Evolutionary conservation across 2,797 vertebrate species (phyloP).

Genomic region (Chaetophractus vellerosus): DNA sequence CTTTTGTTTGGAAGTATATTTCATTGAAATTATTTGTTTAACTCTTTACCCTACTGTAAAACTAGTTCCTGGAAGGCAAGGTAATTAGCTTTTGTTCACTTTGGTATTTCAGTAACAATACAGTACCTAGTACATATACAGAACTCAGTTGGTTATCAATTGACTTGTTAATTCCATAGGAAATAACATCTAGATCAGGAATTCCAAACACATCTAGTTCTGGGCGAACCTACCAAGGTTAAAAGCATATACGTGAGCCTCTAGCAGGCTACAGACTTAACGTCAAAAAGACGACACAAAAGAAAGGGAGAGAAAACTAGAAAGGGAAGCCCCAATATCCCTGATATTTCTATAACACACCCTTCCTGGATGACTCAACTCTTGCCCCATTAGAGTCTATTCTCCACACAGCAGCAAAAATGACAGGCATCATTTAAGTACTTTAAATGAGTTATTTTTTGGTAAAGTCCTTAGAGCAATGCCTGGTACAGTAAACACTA

Average conservation of each 20-base stretch:
- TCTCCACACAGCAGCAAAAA: background rate
- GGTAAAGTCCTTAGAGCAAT: conserved; percentile 30
- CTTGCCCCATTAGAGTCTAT: background rate
- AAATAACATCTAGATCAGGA: background rate
- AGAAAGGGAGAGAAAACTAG: background rate
- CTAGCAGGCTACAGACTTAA: background rate
- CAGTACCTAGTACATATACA: background rate
- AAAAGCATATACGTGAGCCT: background rate
- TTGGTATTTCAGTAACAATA: background rate
- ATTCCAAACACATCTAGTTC: background rate
- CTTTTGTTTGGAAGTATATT: background rate
- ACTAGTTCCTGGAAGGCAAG: background rate
- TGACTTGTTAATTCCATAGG: background rate
- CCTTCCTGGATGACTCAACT: background rate
- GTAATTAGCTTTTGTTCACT: background rate
- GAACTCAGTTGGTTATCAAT: background rate
- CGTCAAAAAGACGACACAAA: background rate
- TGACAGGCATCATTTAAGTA: background rate
- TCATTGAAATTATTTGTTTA: background rate
- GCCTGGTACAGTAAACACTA: background rate
- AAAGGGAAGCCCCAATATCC: background rate
- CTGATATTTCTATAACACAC: conserved; percentile 13
- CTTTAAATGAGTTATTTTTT: conserved; percentile 14
- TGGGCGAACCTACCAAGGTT: no score
- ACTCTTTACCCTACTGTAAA: background rate